phyloP scores from a whole-genome alignment of 2,797 vertebrate species.

The Atherinosoma microstoma region DNA sequence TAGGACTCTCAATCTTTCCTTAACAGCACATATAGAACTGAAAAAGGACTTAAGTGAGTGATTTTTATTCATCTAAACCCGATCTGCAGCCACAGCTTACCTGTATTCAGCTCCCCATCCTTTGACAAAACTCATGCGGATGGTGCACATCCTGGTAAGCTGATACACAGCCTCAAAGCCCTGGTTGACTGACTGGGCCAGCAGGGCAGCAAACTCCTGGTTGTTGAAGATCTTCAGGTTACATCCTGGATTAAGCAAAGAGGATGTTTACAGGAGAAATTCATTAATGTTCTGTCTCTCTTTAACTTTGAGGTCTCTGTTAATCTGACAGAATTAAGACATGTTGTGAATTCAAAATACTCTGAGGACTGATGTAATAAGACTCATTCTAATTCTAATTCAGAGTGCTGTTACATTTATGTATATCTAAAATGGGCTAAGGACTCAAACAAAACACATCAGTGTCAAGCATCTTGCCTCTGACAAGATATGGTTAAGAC shows the following conservation, averaged over 20 bases:
- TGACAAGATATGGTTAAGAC: slow-evolving; percentile 9
- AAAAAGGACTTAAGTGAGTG: neutral
- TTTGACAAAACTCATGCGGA: slow-evolving; percentile 99
- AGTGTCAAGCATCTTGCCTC: neutral
- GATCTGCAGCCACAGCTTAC: slow-evolving; percentile 68
- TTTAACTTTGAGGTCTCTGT: neutral
- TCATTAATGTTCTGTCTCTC: neutral
- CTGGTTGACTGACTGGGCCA: slow-evolving; percentile 98
- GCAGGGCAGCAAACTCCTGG: slow-evolving; percentile 96
- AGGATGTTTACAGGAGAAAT: neutral
- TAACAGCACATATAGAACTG: neutral
- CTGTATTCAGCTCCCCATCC: slow-evolving; percentile 99
- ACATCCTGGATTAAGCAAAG: slow-evolving; percentile 84
- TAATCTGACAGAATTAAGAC: neutral
- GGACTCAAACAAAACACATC: neutral
- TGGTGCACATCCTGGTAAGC: slow-evolving; percentile 98
- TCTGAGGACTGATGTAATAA: neutral
- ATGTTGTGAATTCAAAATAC: neutral
- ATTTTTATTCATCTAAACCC: neutral
- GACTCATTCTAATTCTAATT: neutral
- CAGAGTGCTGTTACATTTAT: neutral
- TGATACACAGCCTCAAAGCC: slow-evolving; percentile 98
- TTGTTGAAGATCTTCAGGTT: slow-evolving; percentile 99
- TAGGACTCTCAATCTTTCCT: neutral
- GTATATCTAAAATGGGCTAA: neutral